phyloP scores from a whole-genome alignment of 2,113 vertebrate species.

The Oncorhynchus mykiss region DNA sequence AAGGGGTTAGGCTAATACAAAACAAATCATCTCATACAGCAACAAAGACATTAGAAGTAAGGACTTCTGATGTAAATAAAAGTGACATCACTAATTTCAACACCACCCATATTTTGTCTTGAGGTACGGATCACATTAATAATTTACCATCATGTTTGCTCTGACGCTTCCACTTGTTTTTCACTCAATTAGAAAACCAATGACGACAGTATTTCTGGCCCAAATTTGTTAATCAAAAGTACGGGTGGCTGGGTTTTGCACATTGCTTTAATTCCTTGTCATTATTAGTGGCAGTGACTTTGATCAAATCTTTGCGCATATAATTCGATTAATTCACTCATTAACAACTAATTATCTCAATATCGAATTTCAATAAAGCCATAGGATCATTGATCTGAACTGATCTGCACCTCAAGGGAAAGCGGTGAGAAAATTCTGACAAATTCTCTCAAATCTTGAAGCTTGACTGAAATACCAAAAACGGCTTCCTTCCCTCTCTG shows the following conservation, averaged over 20 bases:
- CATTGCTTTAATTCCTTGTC: conserved; percentile 60
- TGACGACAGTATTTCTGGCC: conserved; percentile 64
- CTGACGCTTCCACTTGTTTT: conserved; percentile 60
- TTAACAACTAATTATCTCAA: conserved; percentile 20
- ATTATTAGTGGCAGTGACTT: conserved; percentile 49
- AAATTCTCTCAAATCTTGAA: not conserved
- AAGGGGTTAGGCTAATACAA: too few relatives aligned
- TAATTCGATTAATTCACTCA: conserved; percentile 6
- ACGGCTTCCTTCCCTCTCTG: not conserved
- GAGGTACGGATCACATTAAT: not conserved
- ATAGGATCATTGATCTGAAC: conserved; percentile 53
- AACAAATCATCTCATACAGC: not conserved
- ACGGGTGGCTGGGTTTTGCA: conserved; percentile 61
- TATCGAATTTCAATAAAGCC: conserved; percentile 46
- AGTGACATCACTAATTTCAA: not conserved
- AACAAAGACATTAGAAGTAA: not conserved
- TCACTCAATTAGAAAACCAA: conserved; percentile 63
- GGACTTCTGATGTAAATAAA: not conserved
- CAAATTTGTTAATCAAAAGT: conserved; percentile 68
- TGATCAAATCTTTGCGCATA: conserved; percentile 43
- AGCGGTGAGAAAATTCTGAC: not conserved
- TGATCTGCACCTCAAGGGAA: conserved; percentile 37
- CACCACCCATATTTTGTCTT: not conserved
- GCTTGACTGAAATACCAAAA: not conserved
- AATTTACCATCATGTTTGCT: conserved; percentile 52